A percentile compares a stretch with the other conserved stretches of the same genome.
These are phyloP conservation scores for Laticauda colubrina DNA, from an alignment of 2,113 vertebrate genomes.

Conservation along the genomic window DNA sequence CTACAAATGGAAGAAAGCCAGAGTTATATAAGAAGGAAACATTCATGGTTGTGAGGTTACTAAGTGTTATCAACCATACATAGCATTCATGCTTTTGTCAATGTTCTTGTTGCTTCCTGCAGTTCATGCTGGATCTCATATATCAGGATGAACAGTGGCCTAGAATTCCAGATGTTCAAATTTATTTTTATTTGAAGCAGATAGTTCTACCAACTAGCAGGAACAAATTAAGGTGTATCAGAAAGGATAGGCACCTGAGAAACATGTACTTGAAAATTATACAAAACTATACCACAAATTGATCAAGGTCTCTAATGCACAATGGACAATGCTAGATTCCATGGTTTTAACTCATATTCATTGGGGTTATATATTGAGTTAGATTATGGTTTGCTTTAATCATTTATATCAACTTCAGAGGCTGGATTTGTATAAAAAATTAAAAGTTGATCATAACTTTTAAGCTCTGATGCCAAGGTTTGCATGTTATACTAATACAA, in stretches of 20 bases:
- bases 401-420: background rate
- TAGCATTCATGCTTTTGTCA: background rate
- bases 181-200: background rate
- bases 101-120: background rate
- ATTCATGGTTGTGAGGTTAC: constrained; percentile 1
- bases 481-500: background rate
- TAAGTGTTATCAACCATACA: background rate
- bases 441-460: background rate
- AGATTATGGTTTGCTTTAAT: background rate
- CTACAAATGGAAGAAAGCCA: background rate
- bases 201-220: background rate
- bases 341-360: background rate
- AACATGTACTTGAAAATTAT: background rate
- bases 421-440: background rate
- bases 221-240: background rate
- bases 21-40: background rate
- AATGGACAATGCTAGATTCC: background rate
- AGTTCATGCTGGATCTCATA: background rate
- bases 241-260: background rate
- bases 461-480: background rate
- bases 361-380: background rate
- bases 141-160: too few relatives aligned
- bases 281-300: background rate
- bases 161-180: background rate
- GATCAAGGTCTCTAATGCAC: background rate